phyloP scores from a whole-genome alignment of 2,797 vertebrate species.

The Cyclura pinguis region DNA sequence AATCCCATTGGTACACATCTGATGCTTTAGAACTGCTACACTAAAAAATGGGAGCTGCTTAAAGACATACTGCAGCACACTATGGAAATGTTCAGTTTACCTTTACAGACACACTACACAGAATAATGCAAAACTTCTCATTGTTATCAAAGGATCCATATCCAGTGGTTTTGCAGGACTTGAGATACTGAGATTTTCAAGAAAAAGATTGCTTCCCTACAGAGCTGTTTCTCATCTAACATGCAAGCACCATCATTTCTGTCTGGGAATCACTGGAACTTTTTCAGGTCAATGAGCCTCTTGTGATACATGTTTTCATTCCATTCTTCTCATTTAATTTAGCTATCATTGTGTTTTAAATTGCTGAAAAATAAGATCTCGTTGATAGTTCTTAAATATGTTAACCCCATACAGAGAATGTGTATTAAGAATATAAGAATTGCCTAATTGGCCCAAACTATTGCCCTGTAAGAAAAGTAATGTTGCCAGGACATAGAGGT shows the following conservation, averaged over 20 bases:
- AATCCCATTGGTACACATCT: not conserved
- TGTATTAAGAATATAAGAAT: not conserved
- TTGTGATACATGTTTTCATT: not conserved
- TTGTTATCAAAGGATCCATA: not conserved
- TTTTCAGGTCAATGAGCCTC: not conserved
- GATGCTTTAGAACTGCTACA: not conserved
- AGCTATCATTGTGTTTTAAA: not conserved
- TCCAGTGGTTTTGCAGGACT: not conserved
- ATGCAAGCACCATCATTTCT: not conserved
- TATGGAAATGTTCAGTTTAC: not conserved
- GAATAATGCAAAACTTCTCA: not conserved
- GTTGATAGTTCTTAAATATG: not conserved
- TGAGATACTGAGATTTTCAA: not conserved
- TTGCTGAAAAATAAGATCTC: not conserved
- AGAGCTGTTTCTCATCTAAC: not conserved
- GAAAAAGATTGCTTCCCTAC: not conserved
- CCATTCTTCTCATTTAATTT: not conserved
- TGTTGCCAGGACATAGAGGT: not conserved
- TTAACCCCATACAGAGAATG: not conserved
- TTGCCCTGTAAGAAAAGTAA: not conserved
- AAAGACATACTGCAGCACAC: not conserved
- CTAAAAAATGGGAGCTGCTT: not conserved
- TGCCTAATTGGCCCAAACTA: not conserved
- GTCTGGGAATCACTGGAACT: not conserved
- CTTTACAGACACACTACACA: not conserved